Conservation (phyloP, 2,888 invertebrate species). For the Erebia aethiops region DNA sequence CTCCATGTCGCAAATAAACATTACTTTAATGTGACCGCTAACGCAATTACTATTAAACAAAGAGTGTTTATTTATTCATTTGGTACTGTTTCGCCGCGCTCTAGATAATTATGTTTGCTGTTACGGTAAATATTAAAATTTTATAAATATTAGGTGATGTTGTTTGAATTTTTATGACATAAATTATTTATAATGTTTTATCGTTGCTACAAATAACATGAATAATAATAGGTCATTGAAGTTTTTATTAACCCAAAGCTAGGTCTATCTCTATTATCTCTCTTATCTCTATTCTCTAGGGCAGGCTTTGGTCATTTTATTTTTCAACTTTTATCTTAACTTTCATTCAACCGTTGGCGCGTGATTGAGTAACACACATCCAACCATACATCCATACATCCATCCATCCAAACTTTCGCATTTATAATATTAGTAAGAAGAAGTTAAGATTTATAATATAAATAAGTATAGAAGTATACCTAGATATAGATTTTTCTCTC, state of each 20-base stretch:
- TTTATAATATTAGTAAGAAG: too few relatives aligned
- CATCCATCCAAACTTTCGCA: too few relatives aligned
- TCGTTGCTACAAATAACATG: neutral
- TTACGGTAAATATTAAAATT: conserved; percentile 34
- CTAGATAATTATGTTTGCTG: conserved; percentile 44
- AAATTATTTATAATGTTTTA: conserved; percentile 10
- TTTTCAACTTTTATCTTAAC: too few relatives aligned
- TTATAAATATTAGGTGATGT: conserved; percentile 23
- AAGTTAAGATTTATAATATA: too few relatives aligned
- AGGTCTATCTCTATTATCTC: too few relatives aligned
- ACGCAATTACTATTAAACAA: conserved; percentile 65
- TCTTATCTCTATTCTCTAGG: neutral
- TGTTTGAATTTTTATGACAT: conserved; percentile 22
- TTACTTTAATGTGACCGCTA: conserved; percentile 70
- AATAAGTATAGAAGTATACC: too few relatives aligned
- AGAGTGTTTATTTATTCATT: conserved; percentile 50
- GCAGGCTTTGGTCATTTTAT: too few relatives aligned
- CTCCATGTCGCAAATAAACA: conserved; percentile 74
- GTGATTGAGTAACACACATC: too few relatives aligned
- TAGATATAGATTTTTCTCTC: too few relatives aligned
- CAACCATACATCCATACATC: too few relatives aligned
- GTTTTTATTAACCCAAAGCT: neutral
- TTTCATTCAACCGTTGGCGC: too few relatives aligned
- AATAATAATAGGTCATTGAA: neutral
- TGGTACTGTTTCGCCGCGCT: conserved; percentile 41